Conservation (phyloP, 2,113 vertebrate species). For the Regulus satrapa region DNA sequence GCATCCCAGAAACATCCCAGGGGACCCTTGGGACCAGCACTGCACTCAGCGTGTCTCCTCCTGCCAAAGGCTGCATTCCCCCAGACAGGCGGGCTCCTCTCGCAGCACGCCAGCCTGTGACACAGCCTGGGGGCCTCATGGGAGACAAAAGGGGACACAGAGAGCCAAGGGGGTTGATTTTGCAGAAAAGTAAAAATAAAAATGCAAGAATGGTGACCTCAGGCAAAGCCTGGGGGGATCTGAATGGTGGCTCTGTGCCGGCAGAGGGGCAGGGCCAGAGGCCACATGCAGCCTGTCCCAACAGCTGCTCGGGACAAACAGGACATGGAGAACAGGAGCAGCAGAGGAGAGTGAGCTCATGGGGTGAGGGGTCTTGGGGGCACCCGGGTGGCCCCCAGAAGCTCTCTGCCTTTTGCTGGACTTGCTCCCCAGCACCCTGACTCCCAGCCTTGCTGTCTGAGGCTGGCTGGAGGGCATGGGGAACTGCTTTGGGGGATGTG, state of each 20-base stretch:
- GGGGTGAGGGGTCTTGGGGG: background rate
- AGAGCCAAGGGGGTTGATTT: background rate
- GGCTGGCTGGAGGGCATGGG: background rate
- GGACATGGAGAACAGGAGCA: background rate
- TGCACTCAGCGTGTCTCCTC: background rate
- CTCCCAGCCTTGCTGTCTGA: background rate
- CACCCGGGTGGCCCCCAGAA: background rate
- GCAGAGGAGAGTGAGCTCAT: background rate
- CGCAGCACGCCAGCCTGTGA: fast-evolving
- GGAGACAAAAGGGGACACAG: background rate
- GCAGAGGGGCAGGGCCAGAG: background rate
- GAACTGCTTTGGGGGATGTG: background rate
- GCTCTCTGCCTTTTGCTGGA: background rate
- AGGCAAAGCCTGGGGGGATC: background rate
- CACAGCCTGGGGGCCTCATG: background rate
- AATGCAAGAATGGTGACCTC: slow-evolving; percentile 42
- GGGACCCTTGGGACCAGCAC: background rate
- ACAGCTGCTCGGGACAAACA: slow-evolving; percentile 7
- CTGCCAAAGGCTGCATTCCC: background rate
- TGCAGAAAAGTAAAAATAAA: slow-evolving; percentile 19
- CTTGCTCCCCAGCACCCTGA: background rate
- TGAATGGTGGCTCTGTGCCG: slow-evolving; percentile 59
- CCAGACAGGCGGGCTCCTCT: background rate
- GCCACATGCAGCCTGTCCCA: background rate
- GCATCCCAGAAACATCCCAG: background rate